These are phyloP conservation scores for Thymelicus sylvestris DNA, from an alignment of 2,888 invertebrate species.

Conservation along the genomic window DNA sequence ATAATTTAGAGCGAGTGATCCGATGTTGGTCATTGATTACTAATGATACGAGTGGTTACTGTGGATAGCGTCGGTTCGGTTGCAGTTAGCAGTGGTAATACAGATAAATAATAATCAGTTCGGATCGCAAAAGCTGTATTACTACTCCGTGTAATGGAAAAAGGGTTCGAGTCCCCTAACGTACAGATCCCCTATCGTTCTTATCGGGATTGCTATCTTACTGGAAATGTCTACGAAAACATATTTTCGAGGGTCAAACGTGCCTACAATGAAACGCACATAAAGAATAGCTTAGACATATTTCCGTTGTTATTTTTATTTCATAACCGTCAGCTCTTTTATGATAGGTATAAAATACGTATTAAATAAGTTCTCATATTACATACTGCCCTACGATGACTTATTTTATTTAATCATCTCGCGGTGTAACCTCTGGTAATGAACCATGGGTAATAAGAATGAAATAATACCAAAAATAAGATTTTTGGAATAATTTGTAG, in stretches of 20 bases:
- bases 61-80: background rate
- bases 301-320: conserved; percentile 25
- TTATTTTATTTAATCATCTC: conserved; percentile 31
- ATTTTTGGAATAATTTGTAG: background rate
- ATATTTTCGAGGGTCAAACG: conserved; percentile 19
- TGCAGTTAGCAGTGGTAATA: background rate
- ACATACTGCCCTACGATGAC: conserved; percentile 22
- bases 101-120: conserved; percentile 6
- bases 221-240: conserved; percentile 27
- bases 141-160: background rate
- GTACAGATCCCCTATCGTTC: conserved; percentile 26
- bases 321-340: conserved; percentile 23
- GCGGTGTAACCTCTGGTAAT: conserved; percentile 29
- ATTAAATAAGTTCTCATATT: conserved; percentile 34
- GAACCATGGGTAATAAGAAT: background rate
- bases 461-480: background rate
- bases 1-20: conserved; percentile 49
- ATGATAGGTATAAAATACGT: conserved; percentile 13
- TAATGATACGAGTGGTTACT: conserved; percentile 5
- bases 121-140: background rate
- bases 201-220: conserved; percentile 23
- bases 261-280: background rate
- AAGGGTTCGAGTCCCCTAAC: conserved; percentile 21
- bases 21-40: conserved; percentile 40
- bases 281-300: conserved; percentile 1